These are phyloP conservation scores for Laupala kohalensis DNA, from an alignment of 1,140 invertebrate species.

Conservation along the genomic window DNA sequence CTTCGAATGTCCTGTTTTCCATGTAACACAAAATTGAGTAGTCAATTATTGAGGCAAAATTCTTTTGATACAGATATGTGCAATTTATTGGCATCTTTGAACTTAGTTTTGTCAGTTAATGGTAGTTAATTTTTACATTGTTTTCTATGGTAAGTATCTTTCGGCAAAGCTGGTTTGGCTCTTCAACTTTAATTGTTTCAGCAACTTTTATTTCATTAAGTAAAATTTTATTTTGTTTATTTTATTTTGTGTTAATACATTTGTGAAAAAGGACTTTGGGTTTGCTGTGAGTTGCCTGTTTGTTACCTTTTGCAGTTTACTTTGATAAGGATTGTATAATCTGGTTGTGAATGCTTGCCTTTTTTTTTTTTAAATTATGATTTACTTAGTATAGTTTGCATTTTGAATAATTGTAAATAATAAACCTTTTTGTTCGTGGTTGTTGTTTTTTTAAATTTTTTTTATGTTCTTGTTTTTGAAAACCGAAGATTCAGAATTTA, in stretches of 20 bases:
- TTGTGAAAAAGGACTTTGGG: background rate
- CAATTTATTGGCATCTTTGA: background rate
- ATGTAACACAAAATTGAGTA: too few relatives aligned
- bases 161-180: background rate
- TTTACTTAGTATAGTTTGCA: background rate
- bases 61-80: background rate
- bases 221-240: background rate
- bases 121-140: background rate
- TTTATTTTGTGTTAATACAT: background rate
- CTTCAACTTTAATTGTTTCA: background rate
- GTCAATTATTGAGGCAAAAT: too few relatives aligned
- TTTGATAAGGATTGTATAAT: background rate
- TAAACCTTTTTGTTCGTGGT: too few relatives aligned
- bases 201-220: background rate
- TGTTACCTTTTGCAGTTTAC: background rate
- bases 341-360: background rate
- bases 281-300: background rate
- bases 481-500: background rate
- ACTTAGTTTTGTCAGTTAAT: background rate
- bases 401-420: background rate
- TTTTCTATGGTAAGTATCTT: background rate
- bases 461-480: background rate
- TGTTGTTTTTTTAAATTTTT: background rate
- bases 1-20: background rate
- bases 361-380: background rate